Evolutionary conservation across 2,797 vertebrate species (phyloP), one percentile per base, ranked within the genome.

Genomic region (Apodemus agrarius): DNA sequence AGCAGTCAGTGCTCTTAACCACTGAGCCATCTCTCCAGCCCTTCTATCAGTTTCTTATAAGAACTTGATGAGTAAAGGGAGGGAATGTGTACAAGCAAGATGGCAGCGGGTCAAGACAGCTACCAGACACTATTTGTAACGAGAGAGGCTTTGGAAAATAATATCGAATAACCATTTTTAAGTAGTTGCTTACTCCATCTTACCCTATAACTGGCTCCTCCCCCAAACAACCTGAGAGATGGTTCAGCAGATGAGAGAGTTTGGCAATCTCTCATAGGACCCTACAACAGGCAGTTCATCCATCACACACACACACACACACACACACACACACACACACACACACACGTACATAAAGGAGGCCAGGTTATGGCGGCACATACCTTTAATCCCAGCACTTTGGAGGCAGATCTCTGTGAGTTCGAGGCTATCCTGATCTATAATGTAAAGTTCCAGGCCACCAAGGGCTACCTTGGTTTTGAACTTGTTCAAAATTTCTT

Each of bases 81-180:
- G 79, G 2, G 4, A 83, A 83, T 67, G n/a, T 85, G 89, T 91
- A 89, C 40, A 46, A 82, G 46, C 21, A 90, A 43, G 67, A 80
- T 40, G 72, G 52, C 78, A 31, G 5, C 65, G 22, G 22, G 9
- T 43, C 37, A 61, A 43, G 31, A 84, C 19, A 67, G 52, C 17
- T 11, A 63, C 43, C 37, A 94, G 22, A 90, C 69, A 84, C 93
- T 94, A 63, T 95, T 19, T 91, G 65, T 84, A 76, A 34, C 40
- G 76, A 40, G 22, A 22, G 16, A 90, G 61, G 26, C n/a, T 91
- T 91, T 90, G 85, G 81, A 34, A 63, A 85, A 59, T 54, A 43
- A 57, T 40, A 61, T 43, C 87, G 93, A 82, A 87, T 72, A 81
- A 43, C 54, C 4, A 49, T 81, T 89, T 78, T 85, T n/a, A 81